Conservation (phyloP, 2,113 vertebrate genomes). For the Sturnus vulgaris region DNA sequence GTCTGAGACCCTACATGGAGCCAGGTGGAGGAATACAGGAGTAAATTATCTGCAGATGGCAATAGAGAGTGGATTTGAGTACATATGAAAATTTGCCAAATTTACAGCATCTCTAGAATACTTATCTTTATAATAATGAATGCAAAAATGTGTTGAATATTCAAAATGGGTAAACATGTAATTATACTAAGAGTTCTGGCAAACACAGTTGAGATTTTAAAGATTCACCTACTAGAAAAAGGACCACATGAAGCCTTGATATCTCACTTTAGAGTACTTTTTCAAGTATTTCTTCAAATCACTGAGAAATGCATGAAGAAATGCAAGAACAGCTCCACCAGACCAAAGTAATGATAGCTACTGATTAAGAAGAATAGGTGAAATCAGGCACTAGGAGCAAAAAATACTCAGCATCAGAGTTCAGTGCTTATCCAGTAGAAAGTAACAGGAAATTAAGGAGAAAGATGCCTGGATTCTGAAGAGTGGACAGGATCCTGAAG, state of each 20-base stretch:
- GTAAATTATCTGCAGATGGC: neutral
- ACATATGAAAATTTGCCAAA: neutral
- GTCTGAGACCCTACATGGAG: neutral
- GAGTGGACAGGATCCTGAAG: neutral
- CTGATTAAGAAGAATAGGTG: neutral
- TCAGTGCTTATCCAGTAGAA: neutral
- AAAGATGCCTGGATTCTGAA: neutral
- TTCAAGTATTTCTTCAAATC: neutral
- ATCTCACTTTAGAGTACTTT: neutral
- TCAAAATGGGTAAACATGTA: neutral
- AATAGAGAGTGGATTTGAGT: neutral
- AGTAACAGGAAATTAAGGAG: neutral
- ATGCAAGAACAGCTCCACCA: neutral
- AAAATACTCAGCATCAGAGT: neutral
- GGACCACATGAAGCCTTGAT: neutral
- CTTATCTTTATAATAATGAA: neutral
- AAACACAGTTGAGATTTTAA: neutral
- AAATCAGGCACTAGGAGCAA: neutral
- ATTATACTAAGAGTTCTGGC: neutral
- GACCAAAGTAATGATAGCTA: neutral
- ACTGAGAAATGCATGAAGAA: neutral
- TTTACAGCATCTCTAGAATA: neutral
- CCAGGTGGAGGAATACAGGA: neutral
- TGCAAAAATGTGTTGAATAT: neutral
- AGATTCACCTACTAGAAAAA: neutral